Conservation (phyloP, 2,113 vertebrate species). For the Nettapus auritus region DNA sequence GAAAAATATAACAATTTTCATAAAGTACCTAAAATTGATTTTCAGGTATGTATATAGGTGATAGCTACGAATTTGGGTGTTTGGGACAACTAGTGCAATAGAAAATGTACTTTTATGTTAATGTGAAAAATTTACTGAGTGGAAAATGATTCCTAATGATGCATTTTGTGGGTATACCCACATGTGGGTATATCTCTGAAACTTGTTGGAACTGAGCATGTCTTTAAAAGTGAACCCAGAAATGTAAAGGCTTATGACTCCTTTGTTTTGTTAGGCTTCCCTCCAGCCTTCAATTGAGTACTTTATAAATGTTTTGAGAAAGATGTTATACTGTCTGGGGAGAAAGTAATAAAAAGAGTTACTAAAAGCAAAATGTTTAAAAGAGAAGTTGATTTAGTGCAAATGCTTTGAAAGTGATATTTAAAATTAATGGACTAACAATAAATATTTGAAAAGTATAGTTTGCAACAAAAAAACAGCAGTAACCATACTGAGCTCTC, state of each 20-base stretch:
- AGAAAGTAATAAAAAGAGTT: neutral
- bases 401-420: neutral
- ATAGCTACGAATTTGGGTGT: neutral
- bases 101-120: neutral
- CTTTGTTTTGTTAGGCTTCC: neutral
- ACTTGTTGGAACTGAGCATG: neutral
- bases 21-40: neutral
- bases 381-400: neutral
- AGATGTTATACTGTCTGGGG: neutral
- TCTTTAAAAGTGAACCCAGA: neutral
- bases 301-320: neutral
- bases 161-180: neutral
- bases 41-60: neutral
- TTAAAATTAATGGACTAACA: neutral
- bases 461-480: neutral
- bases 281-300: neutral
- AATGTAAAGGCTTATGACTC: neutral
- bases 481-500: neutral
- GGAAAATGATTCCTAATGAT: neutral
- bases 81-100: neutral
- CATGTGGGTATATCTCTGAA: neutral
- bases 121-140: neutral
- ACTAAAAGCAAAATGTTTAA: neutral
- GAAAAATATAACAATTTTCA: neutral
- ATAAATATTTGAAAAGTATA: slow-evolving; percentile 22